Base-by-base conservation (phyloP, 2,797 vertebrate genomes). In the Sus cebifrons region DNA sequence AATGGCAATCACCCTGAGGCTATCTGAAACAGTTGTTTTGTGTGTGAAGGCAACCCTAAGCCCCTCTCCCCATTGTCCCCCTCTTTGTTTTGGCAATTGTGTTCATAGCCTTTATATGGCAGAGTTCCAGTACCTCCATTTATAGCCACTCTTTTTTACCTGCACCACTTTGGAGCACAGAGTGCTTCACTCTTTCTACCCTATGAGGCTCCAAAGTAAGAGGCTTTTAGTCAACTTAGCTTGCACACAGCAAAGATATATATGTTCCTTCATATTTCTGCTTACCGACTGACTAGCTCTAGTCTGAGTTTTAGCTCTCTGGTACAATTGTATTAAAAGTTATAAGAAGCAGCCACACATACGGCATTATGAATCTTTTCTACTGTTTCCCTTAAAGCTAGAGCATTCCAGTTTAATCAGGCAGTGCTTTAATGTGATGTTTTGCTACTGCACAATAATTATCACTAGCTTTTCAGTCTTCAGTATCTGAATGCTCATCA, bases 311-410 rank as follows among this genome's bases (percentile, higher is more conserved):
- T 58, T 74, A 56, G 16, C 6, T 56, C 13, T 52, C 44, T 54
- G 20, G 7, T 64, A 25, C 32, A 86, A 68, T 89, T 74, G 86
- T 86, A n/a, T 91, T 94, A 58, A 60, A 88, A 68, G 84, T 68
- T 91, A 29, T 15, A 36, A 73, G 27, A 68, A 54, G 58, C 40
- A 71, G 52, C 9, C 25, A 68, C 10, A 74, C 23, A 77, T 52
- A 79, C 1, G 71, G 16, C 12, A 77, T 83, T 65, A 20, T 71
- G 64, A 95, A 68, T 83, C 56, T 73, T 95, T 84, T 17, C 29
- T 85, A 7, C 49, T 95, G 14, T 84, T 84, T 77, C 18, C 32
- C 74, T 86, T 93, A 81, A 86, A 81, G 36, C 21, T 36, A 1
- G 27, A 82, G 12, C 36, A 49, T 29, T 52, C n/a, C 52, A 88